Conservation (phyloP, 1,140 invertebrate genomes). For the Temnothorax nylanderi region DNA sequence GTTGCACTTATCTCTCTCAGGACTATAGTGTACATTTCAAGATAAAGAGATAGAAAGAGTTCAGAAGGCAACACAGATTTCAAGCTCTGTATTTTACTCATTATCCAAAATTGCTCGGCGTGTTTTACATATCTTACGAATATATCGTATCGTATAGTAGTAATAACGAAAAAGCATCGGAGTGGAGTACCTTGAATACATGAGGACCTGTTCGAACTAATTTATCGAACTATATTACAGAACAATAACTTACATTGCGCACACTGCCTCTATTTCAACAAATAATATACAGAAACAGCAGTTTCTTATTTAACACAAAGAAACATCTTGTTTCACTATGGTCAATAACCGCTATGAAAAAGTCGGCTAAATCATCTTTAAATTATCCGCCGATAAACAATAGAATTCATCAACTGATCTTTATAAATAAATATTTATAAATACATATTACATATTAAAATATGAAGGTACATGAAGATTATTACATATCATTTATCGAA, state of each 20-base stretch:
- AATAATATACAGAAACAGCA: slow-evolving; percentile 44
- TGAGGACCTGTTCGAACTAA: slow-evolving; percentile 23
- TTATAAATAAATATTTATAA: slow-evolving; percentile 44
- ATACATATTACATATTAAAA: slow-evolving; percentile 64
- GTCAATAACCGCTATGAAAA: slow-evolving; percentile 34
- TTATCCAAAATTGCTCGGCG: background rate
- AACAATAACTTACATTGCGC: slow-evolving; percentile 54
- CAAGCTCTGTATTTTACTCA: slow-evolving; percentile 34
- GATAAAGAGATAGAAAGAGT: slow-evolving; percentile 32
- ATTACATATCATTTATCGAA: slow-evolving; percentile 59
- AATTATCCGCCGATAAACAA: slow-evolving; percentile 37
- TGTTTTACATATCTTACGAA: slow-evolving; percentile 2
- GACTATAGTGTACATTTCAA: slow-evolving; percentile 17
- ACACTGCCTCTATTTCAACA: slow-evolving; percentile 43
- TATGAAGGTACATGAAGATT: slow-evolving; percentile 54
- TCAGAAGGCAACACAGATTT: slow-evolving; percentile 38
- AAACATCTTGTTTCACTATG: slow-evolving; percentile 23
- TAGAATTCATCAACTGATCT: slow-evolving; percentile 35
- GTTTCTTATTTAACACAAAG: slow-evolving; percentile 26
- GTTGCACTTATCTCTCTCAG: background rate
- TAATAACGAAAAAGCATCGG: slow-evolving; percentile 24
- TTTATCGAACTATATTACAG: slow-evolving; percentile 51
- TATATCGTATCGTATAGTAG: slow-evolving; percentile 9
- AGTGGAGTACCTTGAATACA: slow-evolving; percentile 37
- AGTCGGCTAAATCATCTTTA: slow-evolving; percentile 48